A percentile compares a stretch with the other conserved stretches of the same genome.
These are phyloP conservation scores for Silurus lanzhouensis DNA, from an alignment of 2,797 vertebrate species.

Conservation along the genomic window DNA sequence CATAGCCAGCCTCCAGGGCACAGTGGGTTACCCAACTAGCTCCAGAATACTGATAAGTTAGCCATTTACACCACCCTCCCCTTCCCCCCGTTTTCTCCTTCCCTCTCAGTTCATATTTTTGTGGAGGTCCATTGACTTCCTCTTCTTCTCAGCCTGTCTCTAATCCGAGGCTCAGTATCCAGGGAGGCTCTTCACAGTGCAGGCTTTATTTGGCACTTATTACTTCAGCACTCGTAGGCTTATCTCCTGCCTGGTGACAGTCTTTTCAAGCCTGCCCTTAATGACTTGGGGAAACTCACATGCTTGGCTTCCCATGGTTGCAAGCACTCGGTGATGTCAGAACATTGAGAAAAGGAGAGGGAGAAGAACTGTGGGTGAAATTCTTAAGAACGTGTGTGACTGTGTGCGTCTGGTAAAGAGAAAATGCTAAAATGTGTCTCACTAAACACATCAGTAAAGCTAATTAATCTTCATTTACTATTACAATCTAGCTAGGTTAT, in stretches of 20 bases:
- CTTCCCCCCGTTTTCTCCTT: conserved; percentile 47
- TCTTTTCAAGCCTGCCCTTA: conserved; percentile 84
- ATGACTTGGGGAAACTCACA: conserved; percentile 84
- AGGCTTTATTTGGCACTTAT: conserved; percentile 80
- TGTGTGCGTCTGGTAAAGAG: neutral
- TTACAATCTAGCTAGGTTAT: neutral
- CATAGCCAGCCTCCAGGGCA: conserved; percentile 66
- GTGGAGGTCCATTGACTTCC: conserved; percentile 82
- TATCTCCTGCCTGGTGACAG: conserved; percentile 84
- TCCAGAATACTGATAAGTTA: conserved; percentile 75
- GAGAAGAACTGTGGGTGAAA: conserved; percentile 29
- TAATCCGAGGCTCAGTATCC: conserved; percentile 81
- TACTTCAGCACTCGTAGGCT: conserved; percentile 76
- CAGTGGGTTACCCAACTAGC: conserved; percentile 59
- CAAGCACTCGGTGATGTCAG: conserved; percentile 76
- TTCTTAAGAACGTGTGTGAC: neutral
- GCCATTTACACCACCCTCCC: conserved; percentile 64
- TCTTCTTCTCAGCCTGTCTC: conserved; percentile 79
- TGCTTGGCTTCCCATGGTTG: conserved; percentile 83
- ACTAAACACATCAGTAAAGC: neutral
- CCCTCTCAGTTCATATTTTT: conserved; percentile 77
- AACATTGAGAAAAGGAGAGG: conserved; percentile 60
- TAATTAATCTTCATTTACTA: too few species aligned
- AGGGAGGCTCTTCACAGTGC: conserved; percentile 79
- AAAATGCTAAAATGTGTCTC: neutral